Evolutionary conservation across 2,797 vertebrate species (phyloP).

Genomic region (Luscinia luscinia): DNA sequence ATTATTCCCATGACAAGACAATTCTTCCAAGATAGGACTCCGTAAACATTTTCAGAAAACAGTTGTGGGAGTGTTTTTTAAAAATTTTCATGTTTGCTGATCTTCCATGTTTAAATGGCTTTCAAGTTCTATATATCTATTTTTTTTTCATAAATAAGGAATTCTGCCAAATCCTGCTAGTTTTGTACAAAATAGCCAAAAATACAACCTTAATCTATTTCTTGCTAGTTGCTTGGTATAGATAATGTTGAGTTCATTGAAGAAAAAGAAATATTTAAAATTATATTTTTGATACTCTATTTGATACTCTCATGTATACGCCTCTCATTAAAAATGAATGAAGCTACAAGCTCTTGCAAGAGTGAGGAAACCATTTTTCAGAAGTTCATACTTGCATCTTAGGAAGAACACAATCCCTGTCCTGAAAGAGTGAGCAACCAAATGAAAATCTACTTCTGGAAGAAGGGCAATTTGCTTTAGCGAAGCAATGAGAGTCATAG

Average conservation of each 20-base stretch:
- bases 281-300: not conserved
- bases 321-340: not conserved
- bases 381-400: not conserved
- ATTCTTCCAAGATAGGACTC: not conserved
- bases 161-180: not conserved
- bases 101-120: not conserved
- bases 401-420: not conserved
- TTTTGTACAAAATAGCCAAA: not conserved
- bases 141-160: not conserved
- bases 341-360: not conserved
- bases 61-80: fast-evolving
- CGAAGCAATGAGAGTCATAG: not conserved
- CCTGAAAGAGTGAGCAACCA: not conserved
- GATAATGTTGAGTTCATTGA: not conserved
- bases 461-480: not conserved
- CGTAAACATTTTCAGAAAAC: not conserved
- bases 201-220: not conserved
- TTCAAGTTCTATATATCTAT: not conserved
- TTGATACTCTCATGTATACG: not conserved
- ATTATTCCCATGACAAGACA: not conserved
- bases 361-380: not conserved
- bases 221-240: not conserved
- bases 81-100: fast-evolving
- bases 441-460: not conserved
- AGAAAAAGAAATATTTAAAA: not conserved